Base-by-base conservation (phyloP, 2,797 vertebrate species). In the Leptoclinus maculatus region DNA sequence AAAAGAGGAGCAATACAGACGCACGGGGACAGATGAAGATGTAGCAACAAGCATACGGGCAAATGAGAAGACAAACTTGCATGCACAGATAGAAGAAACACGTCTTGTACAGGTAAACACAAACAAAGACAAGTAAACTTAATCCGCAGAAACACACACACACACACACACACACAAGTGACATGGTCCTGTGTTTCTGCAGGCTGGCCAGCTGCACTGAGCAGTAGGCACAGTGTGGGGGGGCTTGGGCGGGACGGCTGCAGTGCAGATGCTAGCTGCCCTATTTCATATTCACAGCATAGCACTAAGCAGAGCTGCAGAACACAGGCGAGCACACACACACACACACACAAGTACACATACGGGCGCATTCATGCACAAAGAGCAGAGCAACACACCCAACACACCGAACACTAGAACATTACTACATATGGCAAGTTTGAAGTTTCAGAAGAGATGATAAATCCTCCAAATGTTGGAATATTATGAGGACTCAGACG, bases 271-370 rank as follows among this genome's bases (percentile, higher is more conserved):
- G 88, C 83, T 76, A 38, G 84, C 76, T 84, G 86, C 86, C 88
- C 92, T 89, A 89, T 92, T 95, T 95, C 92, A 93, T 92, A 95
- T 95, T 94, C 94, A 94, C 83, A 88, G 89, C 89, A 86, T 87
- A 83, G 77, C 87, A 72, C 82, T 63, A 68, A 80, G 85, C 58
- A 81, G 69, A 72, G 84, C 85, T 83, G 62, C 47, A n/a, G 84
- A 74, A 80, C 76, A 85, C 82, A 82, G 76, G 72, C 75, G 68
- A 36, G 43, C 66, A 67, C 60, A 85, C 62, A 85, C 79, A 85
- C 58, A n/a, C 23, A 68, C 27, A 27, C 27, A 27, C 62, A 85
- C 79, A 85, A 51, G 67, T 13, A 79, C 54, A 23, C 23, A 69
- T n/a, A 25, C 72, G 14, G 43, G 39, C 57, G 56, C 73, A 71